phyloP scores from a whole-genome alignment of 2,113 vertebrate species.

The Lagopus muta region DNA sequence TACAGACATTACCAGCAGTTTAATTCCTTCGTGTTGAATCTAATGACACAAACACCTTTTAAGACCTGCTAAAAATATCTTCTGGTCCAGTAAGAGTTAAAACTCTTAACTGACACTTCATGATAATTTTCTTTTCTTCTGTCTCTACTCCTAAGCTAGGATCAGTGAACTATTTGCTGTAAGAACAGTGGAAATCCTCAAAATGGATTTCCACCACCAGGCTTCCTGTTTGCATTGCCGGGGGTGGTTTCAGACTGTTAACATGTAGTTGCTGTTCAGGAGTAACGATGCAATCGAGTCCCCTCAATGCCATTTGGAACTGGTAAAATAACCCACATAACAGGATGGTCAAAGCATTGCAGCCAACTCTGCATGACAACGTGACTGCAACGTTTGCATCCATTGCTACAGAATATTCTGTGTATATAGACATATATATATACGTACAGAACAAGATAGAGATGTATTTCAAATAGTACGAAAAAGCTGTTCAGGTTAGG shows the following conservation, averaged over 20 bases:
- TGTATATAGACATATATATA: neutral
- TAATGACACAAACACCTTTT: neutral
- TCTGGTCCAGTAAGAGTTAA: neutral
- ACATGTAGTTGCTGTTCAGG: neutral
- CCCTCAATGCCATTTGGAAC: neutral
- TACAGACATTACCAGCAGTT: neutral
- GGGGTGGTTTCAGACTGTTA: constrained; percentile 12
- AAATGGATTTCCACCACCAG: constrained; percentile 10
- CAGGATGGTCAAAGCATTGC: constrained; percentile 31
- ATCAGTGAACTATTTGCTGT: neutral
- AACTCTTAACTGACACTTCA: neutral
- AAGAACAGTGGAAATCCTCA: constrained; percentile 21
- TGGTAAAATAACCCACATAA: constrained; percentile 27
- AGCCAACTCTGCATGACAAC: neutral
- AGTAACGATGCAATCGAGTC: constrained; percentile 13
- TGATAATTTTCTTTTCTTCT: neutral
- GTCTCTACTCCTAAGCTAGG: neutral
- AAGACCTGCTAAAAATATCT: neutral
- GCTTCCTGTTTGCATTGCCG: constrained; percentile 25
- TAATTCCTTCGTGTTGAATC: neutral
- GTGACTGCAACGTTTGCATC: neutral
- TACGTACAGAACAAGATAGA: neutral
- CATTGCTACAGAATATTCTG: neutral
- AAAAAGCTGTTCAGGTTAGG: neutral
- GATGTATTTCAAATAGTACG: neutral